Percentiles rank a stretch among this genome's conserved stretches.
Evolutionary conservation across 2,888 invertebrate species (phyloP).

Genomic region (Pogonocherus hispidulus): DNA sequence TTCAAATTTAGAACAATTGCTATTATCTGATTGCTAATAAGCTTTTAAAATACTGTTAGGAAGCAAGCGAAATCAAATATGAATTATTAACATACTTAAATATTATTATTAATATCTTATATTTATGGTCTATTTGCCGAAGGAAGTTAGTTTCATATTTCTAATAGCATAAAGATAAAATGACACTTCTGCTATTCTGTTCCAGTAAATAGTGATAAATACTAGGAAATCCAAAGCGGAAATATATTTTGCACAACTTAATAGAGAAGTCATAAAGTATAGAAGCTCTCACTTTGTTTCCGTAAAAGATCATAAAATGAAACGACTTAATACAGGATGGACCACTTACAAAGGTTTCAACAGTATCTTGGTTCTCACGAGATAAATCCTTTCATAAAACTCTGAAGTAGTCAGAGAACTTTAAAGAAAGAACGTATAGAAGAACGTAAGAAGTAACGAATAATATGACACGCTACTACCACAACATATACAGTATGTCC

Average conservation of each 20-base stretch:
- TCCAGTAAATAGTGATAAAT: background rate
- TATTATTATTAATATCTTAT: background rate
- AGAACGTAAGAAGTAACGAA: no score
- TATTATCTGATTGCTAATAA: no score
- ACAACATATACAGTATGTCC: no score
- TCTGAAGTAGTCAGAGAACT: no score
- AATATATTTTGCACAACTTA: constrained; percentile 3
- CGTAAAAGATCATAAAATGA: constrained; percentile 18
- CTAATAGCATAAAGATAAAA: background rate
- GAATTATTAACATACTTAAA: background rate
- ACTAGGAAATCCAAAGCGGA: constrained; percentile 1
- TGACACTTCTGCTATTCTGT: background rate
- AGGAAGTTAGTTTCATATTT: background rate
- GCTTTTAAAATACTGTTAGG: no score
- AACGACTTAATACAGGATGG: background rate
- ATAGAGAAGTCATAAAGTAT: background rate
- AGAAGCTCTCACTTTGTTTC: background rate
- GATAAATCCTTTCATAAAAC: no score
- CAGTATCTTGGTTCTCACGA: background rate
- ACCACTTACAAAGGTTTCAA: background rate
- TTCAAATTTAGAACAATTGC: no score
- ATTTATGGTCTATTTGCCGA: background rate
- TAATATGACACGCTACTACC: no score
- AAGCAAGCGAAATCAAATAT: no score
- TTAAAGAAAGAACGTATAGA: no score